Evolutionary conservation across 64 coral and sea anemone genomes (phyloP), one percentile per base, ranked within the genome.

Genomic region (Catalaphyllia jardinei): DNA sequence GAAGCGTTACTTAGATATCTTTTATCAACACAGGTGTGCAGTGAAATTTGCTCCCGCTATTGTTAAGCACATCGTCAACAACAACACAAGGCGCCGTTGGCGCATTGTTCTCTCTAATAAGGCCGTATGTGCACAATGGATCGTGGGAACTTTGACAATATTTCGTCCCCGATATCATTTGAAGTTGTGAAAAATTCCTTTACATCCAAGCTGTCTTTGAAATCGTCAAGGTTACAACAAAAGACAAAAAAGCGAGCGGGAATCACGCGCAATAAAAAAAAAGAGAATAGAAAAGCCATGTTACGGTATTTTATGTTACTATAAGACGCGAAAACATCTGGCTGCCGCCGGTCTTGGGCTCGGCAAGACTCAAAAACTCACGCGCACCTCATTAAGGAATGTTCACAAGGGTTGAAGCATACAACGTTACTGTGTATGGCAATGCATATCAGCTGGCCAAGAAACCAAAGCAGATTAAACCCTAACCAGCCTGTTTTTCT

Each of bases 1-100:
- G 62, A 50, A 71, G 81, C 81, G 63, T 85, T 71, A 85, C 81
- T 49, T 51, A 51, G 39, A 51, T 16, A 85, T 67, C 81, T 16
- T 69, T 85, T 85, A 85, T 85, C 2, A 46, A 39, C 81, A 85
- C 81, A 85, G 81, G 81, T 85, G 81, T 85, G 81, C 81, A 4
- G 35, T 11, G 17, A 71, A 85, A 85, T 52, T 85, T 85, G 63
- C 62, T 38, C 11, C 35, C 24, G 19, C 30, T 67, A 71, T 85
- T 85, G 81, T 85, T 85, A 38, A 31, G 2, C 20, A 1, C 63
- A 71, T 51, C 42, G 64, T 85, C 65, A 85, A 85, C 63, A 85
- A 85, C 63, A 52, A 71, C 62, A 85, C 20, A 69, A 46, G 35
- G 74, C 19, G 63, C 31, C 31, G 31, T 27, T 22, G 27, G 4